Percentiles rank a stretch among this genome's conserved stretches.
Evolutionary conservation across 2,797 vertebrate species (phyloP).

Genomic region (Peromyscus attwateri): DNA sequence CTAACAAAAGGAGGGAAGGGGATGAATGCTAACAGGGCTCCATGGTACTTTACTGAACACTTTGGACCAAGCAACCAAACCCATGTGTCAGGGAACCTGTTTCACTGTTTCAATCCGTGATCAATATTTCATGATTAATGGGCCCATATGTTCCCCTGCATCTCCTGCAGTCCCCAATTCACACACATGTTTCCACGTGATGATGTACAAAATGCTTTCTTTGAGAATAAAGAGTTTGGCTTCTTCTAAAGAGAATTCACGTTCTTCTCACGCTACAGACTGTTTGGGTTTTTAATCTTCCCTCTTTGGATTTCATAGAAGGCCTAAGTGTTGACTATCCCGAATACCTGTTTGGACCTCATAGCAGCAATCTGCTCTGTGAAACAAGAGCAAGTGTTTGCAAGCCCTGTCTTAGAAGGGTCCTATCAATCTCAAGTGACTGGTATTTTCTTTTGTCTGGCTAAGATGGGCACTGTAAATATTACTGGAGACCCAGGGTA

Average conservation of each 20-base stretch:
- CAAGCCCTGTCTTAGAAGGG: neutral
- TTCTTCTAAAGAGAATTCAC: neutral
- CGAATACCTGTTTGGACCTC: fast-evolving
- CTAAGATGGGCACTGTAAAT: neutral
- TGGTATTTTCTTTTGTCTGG: neutral
- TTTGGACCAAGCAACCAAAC: constrained; percentile 84
- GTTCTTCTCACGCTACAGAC: neutral
- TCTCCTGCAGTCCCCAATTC: neutral
- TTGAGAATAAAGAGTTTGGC: neutral
- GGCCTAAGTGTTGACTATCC: fast-evolving
- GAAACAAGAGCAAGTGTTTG: fast-evolving
- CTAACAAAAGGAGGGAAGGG: constrained; percentile 85
- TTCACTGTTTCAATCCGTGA: constrained; percentile 80
- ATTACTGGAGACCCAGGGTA: neutral
- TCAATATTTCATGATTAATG: constrained; percentile 89
- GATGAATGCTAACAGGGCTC: constrained; percentile 85
- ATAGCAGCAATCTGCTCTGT: neutral
- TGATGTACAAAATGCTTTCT: neutral
- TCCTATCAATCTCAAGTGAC: neutral
- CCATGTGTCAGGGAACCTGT: constrained; percentile 77
- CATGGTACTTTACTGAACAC: constrained; percentile 87
- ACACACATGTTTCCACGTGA: neutral
- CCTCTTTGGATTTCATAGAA: neutral
- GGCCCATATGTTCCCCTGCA: constrained; percentile 46
- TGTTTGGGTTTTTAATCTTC: neutral